Conservation (phyloP, 2,113 vertebrate species). For the Glaucidium brasilianum region DNA sequence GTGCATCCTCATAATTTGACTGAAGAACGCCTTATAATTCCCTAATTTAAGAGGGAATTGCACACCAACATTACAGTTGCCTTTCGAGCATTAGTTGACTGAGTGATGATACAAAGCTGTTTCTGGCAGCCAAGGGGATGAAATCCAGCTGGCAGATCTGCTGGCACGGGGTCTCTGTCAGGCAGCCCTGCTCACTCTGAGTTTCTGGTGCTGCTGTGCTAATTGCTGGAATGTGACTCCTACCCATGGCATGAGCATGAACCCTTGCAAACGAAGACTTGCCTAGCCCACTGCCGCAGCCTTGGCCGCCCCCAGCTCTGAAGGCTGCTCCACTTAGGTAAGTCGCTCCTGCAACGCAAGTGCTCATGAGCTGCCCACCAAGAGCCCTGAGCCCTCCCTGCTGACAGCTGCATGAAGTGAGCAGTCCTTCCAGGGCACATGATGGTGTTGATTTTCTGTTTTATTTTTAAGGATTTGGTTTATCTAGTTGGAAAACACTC, state of each 20-base stretch:
- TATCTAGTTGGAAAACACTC: neutral
- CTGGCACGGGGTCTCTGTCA: neutral
- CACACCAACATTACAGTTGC: neutral
- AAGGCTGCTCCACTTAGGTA: neutral
- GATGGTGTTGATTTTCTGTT: neutral
- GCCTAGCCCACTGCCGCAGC: neutral
- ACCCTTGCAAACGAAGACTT: neutral
- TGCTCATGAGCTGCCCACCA: rapidly evolving
- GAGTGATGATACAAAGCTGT: conserved; percentile 33
- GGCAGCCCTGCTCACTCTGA: neutral
- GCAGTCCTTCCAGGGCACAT: neutral
- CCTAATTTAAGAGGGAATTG: neutral
- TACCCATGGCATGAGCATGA: neutral
- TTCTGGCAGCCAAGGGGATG: conserved; percentile 16
- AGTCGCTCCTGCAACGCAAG: rapidly evolving
- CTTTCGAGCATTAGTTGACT: neutral
- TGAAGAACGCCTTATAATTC: neutral
- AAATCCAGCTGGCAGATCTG: neutral
- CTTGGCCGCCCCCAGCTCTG: neutral
- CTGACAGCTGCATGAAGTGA: neutral
- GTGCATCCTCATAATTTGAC: neutral
- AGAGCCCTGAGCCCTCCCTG: neutral
- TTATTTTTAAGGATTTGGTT: neutral
- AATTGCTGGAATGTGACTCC: conserved; percentile 9
- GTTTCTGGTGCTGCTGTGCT: neutral